Evolutionary conservation across 2,113 vertebrate species (phyloP), one percentile per base, ranked within the genome.

Genomic region (Peromyscus californicus): DNA sequence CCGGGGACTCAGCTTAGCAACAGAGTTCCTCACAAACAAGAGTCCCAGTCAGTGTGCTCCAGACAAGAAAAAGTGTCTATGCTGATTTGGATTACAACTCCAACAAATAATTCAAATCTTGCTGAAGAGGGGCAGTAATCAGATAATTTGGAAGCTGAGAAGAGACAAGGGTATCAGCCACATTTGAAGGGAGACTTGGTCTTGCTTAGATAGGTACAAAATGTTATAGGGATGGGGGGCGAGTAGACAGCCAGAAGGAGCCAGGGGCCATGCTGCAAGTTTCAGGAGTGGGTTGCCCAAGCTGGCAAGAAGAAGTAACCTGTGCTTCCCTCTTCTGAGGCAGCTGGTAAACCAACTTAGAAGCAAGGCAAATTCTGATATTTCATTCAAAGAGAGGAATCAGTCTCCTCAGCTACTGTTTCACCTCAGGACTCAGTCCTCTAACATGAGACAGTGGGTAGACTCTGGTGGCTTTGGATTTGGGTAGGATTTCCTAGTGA

Each of bases 361-460:
- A 90, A 67, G 45, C 75, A 57, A 74, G 91, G 61, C 70, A 69
- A 86, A 61, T 63, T 69, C 91, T 72, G 59, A 78, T 48, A 22
- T 74, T 87, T 91, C 93, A 92, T 48, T 76, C 57, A 65, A 78
- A 72, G 48, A 79, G 16, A 61, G 45, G 72, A 92, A n/a, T 70
- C 33, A 93, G 54, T 69, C 33, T 54, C 84, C 74, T 74, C 39
- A 26, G 17, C 57, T 67, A 16, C 26, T 36, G 24, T 15, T 76
- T 78, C 76, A 42, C 22, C 31, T 61, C 4, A 75, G 48, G 45
- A 59, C 36, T 85, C n/a, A n/a, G 57, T 21, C n/a, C 67, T 96
- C 76, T 79, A 57, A 80, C 2, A 54, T 0, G 1, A 65, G 12
- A 80, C 2, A 54, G 88, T 0, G 1, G 72, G 12, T 19, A 10